A percentile compares a stretch with the other conserved stretches of the same genome.
Conservation (phyloP, 2,888 invertebrate species). For the Plemyria rubiginata region DNA sequence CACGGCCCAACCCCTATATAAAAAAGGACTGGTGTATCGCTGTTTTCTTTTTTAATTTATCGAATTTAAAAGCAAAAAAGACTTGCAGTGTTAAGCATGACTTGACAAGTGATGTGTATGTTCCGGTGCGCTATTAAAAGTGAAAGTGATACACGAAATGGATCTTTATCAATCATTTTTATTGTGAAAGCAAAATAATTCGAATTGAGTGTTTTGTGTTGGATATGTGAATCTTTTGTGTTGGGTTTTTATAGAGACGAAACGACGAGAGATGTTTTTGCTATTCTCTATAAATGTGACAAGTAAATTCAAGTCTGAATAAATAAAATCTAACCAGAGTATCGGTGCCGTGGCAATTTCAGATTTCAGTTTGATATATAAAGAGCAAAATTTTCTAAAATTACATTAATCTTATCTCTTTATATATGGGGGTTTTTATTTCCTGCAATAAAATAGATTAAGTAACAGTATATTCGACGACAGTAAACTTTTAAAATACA, state of each 20-base stretch:
- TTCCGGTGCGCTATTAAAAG: slow-evolving; percentile 43
- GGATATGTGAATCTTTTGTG: neutral
- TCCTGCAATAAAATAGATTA: neutral
- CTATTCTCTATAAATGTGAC: no score
- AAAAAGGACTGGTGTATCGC: no score
- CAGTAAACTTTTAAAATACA: slow-evolving; percentile 1
- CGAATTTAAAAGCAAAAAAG: neutral
- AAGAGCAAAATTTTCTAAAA: no score
- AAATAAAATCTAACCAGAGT: neutral
- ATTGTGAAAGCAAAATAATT: slow-evolving; percentile 20
- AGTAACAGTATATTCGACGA: no score
- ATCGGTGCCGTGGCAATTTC: no score
- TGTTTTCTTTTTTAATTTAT: neutral
- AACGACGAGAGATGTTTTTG: no score
- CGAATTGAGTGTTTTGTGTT: neutral
- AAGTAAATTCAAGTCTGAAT: neutral
- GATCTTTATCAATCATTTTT: slow-evolving; percentile 28
- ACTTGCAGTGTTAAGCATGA: slow-evolving; percentile 10
- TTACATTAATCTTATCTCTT: no score
- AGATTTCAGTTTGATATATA: no score
- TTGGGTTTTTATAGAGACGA: no score
- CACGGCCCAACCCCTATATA: no score
- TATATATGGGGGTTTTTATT: no score
- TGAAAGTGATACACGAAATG: slow-evolving; percentile 36
- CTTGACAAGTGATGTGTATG: slow-evolving; percentile 44